Percentiles rank a stretch among this genome's conserved stretches.
These are phyloP conservation scores for Dromaius novaehollandiae DNA, from an alignment of 2,113 vertebrate species.

Conservation along the genomic window DNA sequence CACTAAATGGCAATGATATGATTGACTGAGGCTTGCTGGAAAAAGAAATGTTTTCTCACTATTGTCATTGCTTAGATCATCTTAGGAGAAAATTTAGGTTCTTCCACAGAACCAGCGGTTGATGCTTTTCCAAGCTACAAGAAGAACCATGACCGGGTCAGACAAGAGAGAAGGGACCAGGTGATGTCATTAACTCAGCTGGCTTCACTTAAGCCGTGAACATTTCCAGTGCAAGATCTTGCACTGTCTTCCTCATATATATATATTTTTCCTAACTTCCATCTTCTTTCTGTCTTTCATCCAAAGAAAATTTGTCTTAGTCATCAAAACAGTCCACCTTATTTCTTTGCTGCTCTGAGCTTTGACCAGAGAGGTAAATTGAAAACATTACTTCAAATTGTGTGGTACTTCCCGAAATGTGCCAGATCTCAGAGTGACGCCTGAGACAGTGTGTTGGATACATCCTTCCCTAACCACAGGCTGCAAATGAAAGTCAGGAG, in stretches of 20 bases:
- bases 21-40: background rate
- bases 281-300: background rate
- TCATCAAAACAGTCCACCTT: background rate
- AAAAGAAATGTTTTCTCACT: background rate
- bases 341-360: background rate
- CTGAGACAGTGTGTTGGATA: background rate
- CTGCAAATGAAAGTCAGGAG: conserved; percentile 13
- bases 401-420: background rate
- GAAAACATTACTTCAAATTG: background rate
- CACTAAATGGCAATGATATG: background rate
- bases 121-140: background rate
- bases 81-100: background rate
- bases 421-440: background rate
- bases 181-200: background rate
- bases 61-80: background rate
- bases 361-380: background rate
- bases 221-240: background rate
- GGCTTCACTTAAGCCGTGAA: background rate
- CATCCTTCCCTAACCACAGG: conserved; percentile 5
- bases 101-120: background rate
- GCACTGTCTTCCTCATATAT: background rate
- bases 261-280: background rate
- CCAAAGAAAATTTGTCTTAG: background rate
- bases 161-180: background rate
- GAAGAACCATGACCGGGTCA: background rate